Evolutionary conservation across 1,140 invertebrate species (phyloP).

Genomic region (Microplitis mediator): DNA sequence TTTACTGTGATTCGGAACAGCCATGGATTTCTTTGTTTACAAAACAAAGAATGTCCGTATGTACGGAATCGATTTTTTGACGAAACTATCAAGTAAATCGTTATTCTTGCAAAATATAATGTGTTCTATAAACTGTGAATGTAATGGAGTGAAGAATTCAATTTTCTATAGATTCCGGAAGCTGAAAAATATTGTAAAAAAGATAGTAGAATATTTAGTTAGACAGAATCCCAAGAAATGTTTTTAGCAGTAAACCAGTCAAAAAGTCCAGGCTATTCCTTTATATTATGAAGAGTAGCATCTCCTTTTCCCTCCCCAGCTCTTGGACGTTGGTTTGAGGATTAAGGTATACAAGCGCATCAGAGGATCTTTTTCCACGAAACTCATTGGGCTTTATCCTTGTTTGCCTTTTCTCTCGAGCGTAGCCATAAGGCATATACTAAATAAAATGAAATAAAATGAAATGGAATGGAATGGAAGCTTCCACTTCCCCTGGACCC

Average conservation of each 20-base stretch:
- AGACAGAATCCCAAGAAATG: neutral
- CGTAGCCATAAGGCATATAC: neutral
- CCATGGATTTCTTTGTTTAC: too few species aligned
- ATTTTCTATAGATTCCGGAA: too few species aligned
- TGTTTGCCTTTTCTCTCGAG: conserved; percentile 14
- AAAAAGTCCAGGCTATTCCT: neutral
- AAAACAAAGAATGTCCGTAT: too few species aligned
- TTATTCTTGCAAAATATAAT: neutral
- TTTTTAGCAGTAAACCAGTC: neutral
- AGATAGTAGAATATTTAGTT: too few species aligned
- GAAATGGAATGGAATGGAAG: too few species aligned
- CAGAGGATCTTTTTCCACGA: conserved; percentile 28
- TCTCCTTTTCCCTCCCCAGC: neutral
- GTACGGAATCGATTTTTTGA: too few species aligned
- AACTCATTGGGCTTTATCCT: conserved; percentile 25
- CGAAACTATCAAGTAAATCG: too few species aligned
- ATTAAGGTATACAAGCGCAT: conserved; percentile 18
- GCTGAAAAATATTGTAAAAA: neutral
- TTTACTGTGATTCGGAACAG: too few species aligned
- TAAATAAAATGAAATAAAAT: neutral
- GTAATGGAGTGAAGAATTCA: too few species aligned
- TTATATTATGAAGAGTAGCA: neutral
- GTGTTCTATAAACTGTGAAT: neutral
- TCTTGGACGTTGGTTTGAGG: conserved; percentile 13
- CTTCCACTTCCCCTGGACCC: too few species aligned